These are phyloP conservation scores for Tenthredo scrophulariae DNA, from an alignment of 2,888 invertebrate genomes.

Conservation along the genomic window DNA sequence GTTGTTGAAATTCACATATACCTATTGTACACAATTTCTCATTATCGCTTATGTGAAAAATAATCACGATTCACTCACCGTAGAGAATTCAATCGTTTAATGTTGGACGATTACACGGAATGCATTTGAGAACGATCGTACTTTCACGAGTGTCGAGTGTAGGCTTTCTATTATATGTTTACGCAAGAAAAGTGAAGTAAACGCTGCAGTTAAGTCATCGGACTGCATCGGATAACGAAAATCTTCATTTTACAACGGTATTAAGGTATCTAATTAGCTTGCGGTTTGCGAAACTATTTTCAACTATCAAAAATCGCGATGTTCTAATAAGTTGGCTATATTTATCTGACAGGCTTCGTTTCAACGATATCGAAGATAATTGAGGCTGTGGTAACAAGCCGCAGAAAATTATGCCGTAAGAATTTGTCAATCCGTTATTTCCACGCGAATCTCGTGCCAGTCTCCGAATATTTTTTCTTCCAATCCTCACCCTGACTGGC, in stretches of 20 bases:
- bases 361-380: not conserved
- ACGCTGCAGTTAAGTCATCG: conserved; percentile 37
- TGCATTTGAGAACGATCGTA: conserved; percentile 62
- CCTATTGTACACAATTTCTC: not conserved
- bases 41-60: not conserved
- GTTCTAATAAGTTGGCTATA: not conserved
- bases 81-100: not conserved
- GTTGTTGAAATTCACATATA: not conserved
- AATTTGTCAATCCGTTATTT: not conserved
- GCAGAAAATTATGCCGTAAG: not conserved
- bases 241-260: not conserved
- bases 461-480: not conserved
- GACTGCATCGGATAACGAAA: conserved; percentile 3
- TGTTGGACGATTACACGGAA: conserved; percentile 58
- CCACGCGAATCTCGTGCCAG: not conserved
- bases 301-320: not conserved
- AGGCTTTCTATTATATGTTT: conserved; percentile 65
- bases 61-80: not conserved
- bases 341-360: not conserved
- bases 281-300: not conserved
- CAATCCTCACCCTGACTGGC: not conserved
- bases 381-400: not conserved
- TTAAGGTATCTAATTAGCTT: not conserved
- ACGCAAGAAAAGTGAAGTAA: conserved; percentile 29
- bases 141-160: conserved; percentile 67